Percentiles rank a stretch among this genome's conserved stretches.
Evolutionary conservation across 2,888 invertebrate genomes (phyloP).

Genomic region (Caenorhabditis zanzibari): DNA sequence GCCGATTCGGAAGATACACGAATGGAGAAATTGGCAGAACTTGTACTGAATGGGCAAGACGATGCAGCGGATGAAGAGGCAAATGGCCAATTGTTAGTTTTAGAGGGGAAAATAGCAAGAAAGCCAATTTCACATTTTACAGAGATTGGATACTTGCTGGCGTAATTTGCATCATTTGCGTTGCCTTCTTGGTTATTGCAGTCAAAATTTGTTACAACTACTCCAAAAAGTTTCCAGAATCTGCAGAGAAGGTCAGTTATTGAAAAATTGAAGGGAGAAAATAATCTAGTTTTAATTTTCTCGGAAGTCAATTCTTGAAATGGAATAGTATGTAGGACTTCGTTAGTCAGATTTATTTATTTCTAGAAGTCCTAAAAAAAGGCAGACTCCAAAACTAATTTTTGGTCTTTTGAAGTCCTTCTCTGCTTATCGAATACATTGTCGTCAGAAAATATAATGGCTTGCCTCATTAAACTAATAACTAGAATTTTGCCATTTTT

Average conservation of each 20-base stretch:
- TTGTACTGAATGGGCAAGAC: conserved; percentile 36
- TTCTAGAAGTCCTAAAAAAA: too few relatives aligned
- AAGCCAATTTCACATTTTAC: conserved; percentile 1
- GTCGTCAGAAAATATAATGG: too few relatives aligned
- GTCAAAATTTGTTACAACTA: conserved; percentile 64
- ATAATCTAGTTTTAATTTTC: too few relatives aligned
- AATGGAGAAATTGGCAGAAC: conserved; percentile 57
- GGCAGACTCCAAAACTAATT: too few relatives aligned
- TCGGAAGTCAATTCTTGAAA: too few relatives aligned
- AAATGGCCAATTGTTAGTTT: conserved; percentile 38
- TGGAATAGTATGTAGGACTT: too few relatives aligned
- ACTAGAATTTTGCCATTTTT: too few relatives aligned
- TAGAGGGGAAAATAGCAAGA: neutral
- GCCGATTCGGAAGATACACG: conserved; percentile 39
- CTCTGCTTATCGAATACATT: too few relatives aligned
- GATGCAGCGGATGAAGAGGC: conserved; percentile 21
- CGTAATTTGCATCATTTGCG: conserved; percentile 47
- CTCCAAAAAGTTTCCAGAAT: conserved; percentile 56
- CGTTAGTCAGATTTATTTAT: too few relatives aligned
- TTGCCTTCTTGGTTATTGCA: conserved; percentile 45
- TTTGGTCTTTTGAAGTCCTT: too few relatives aligned
- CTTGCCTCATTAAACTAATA: too few relatives aligned
- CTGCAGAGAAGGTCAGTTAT: conserved; percentile 41
- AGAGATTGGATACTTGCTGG: conserved; percentile 62
- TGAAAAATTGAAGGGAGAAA: neutral